A percentile compares a stretch with the other conserved stretches of the same genome.
phyloP scores from a whole-genome alignment of 2,888 invertebrate species.

The Lasioglossum leucozonium region DNA sequence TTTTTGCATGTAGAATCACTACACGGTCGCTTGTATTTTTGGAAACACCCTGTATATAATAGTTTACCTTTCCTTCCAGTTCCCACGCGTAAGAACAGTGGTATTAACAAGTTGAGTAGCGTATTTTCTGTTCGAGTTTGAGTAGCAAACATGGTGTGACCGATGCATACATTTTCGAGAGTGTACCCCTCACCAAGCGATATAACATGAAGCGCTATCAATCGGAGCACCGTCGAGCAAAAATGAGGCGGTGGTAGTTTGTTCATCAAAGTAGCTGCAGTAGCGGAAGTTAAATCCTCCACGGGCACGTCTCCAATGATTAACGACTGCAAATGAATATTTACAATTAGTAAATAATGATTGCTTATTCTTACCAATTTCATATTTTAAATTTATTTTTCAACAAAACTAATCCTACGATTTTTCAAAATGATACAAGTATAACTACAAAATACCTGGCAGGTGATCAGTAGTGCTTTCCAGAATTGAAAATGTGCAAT shows the following conservation, averaged over 20 bases:
- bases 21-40: neutral
- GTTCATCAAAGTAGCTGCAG: slow-evolving; percentile 92
- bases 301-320: slow-evolving; percentile 92
- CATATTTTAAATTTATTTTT: neutral
- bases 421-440: neutral
- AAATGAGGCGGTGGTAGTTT: slow-evolving; percentile 97
- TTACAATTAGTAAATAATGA: slow-evolving; percentile 1
- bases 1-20: neutral
- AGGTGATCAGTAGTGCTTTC: slow-evolving; percentile 93
- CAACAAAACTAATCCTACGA: neutral
- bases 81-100: slow-evolving; percentile 97
- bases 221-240: slow-evolving; percentile 97
- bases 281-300: slow-evolving; percentile 92
- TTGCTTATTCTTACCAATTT: neutral
- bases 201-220: slow-evolving; percentile 97
- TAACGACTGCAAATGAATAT: slow-evolving; percentile 86
- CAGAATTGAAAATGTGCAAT: slow-evolving; percentile 98
- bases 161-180: slow-evolving; percentile 97
- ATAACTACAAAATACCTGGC: slow-evolving; percentile 88
- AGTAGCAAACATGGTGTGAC: slow-evolving; percentile 93
- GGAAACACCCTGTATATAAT: neutral
- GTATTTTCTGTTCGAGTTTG: slow-evolving; percentile 98
- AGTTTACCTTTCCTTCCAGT: slow-evolving; percentile 95
- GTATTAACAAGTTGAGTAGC: slow-evolving; percentile 98
- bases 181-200: slow-evolving; percentile 96